phyloP scores from a whole-genome alignment of 2,888 invertebrate genomes.

The Meandrusa payeni region DNA sequence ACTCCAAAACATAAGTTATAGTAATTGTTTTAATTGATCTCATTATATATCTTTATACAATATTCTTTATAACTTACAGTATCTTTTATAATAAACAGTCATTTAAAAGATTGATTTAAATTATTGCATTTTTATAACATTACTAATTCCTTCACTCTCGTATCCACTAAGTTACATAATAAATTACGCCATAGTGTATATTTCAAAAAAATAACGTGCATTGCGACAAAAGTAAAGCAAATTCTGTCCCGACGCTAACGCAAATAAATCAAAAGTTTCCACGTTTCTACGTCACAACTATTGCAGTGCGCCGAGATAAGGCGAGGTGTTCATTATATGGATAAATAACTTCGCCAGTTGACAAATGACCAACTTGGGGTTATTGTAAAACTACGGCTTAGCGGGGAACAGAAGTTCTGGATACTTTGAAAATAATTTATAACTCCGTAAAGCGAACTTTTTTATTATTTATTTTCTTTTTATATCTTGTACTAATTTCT shows the following conservation, averaged over 20 bases:
- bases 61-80: too few species aligned
- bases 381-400: conserved; percentile 28
- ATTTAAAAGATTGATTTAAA: too few species aligned
- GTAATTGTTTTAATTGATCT: too few species aligned
- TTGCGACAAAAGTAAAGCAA: conserved; percentile 16
- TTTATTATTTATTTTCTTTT: background rate
- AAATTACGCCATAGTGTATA: too few species aligned
- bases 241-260: conserved; percentile 36
- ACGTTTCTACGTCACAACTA: conserved; percentile 46
- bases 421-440: conserved; percentile 24
- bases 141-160: too few species aligned
- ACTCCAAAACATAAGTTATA: too few species aligned
- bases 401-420: conserved; percentile 15
- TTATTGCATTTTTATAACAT: too few species aligned
- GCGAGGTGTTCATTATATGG: conserved; percentile 60
- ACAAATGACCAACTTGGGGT: conserved; percentile 46
- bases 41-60: too few species aligned
- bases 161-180: too few species aligned
- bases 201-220: conserved; percentile 11
- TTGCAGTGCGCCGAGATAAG: conserved; percentile 47
- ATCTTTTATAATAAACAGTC: too few species aligned
- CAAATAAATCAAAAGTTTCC: conserved; percentile 66
- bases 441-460: conserved; percentile 8
- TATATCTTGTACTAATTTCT: too few species aligned
- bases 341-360: conserved; percentile 56